These are phyloP conservation scores for Xenus cinereus DNA, from an alignment of 2,113 vertebrate genomes.

Conservation along the genomic window DNA sequence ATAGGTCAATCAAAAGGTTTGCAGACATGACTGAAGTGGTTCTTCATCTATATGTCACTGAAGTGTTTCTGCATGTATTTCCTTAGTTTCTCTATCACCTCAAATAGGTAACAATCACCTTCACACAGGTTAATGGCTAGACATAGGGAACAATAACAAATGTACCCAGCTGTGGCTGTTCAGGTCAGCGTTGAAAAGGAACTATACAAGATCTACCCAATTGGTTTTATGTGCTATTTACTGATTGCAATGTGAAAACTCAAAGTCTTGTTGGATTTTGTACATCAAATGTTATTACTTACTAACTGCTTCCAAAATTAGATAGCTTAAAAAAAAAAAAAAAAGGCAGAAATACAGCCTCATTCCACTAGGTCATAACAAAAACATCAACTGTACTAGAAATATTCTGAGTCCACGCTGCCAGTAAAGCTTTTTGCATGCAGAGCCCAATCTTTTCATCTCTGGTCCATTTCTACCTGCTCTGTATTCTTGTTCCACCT, in stretches of 20 bases:
- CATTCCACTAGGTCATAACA: neutral
- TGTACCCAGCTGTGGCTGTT: neutral
- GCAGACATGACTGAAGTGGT: neutral
- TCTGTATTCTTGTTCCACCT: neutral
- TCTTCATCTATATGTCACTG: neutral
- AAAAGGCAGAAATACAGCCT: neutral
- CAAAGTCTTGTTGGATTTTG: neutral
- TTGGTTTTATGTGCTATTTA: neutral
- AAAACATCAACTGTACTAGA: neutral
- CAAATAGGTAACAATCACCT: neutral
- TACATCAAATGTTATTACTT: neutral
- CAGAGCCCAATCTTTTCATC: neutral
- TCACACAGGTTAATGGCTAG: neutral
- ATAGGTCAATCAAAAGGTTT: neutral
- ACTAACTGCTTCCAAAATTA: neutral
- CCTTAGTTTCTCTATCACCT: neutral
- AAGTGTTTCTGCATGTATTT: neutral
- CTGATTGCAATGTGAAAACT: neutral
- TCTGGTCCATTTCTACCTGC: neutral
- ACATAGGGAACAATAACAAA: neutral
- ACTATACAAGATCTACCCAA: neutral
- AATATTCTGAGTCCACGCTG: neutral
- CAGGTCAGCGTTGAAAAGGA: neutral
- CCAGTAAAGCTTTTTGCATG: neutral
- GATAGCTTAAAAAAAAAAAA: neutral